A percentile compares a stretch with the other conserved stretches of the same genome.
Evolutionary conservation across 2,797 vertebrate species (phyloP).

Genomic region (Pangasius larnaudii): DNA sequence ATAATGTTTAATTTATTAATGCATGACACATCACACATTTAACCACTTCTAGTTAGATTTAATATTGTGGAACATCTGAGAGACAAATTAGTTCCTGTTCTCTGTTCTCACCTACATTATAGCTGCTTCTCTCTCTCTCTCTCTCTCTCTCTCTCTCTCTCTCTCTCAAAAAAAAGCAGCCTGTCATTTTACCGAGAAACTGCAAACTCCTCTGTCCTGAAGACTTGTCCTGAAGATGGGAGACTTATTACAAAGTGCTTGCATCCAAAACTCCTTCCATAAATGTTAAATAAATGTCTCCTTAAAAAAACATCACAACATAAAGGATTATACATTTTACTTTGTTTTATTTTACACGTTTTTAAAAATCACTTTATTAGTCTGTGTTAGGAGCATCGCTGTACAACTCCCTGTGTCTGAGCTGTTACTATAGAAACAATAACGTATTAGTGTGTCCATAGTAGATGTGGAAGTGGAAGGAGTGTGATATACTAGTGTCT

Average conservation of each 20-base stretch:
- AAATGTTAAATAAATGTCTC: background rate
- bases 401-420: background rate
- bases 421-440: slow-evolving; percentile 21
- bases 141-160: background rate
- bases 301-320: background rate
- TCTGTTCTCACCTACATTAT: background rate
- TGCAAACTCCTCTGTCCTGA: no score
- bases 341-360: background rate
- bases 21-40: no score
- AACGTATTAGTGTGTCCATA: background rate
- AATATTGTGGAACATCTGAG: background rate
- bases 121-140: background rate
- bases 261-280: background rate
- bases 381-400: background rate
- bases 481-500: background rate
- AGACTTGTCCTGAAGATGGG: background rate
- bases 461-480: background rate
- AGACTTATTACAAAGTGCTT: background rate
- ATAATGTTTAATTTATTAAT: no score
- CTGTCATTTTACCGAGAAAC: no score
- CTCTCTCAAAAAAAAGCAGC: no score
- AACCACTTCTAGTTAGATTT: background rate
- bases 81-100: background rate
- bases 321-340: background rate
- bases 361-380: background rate